Evolutionary conservation across 2,797 vertebrate genomes (phyloP).

Genomic region (Crocidura indochinensis): DNA sequence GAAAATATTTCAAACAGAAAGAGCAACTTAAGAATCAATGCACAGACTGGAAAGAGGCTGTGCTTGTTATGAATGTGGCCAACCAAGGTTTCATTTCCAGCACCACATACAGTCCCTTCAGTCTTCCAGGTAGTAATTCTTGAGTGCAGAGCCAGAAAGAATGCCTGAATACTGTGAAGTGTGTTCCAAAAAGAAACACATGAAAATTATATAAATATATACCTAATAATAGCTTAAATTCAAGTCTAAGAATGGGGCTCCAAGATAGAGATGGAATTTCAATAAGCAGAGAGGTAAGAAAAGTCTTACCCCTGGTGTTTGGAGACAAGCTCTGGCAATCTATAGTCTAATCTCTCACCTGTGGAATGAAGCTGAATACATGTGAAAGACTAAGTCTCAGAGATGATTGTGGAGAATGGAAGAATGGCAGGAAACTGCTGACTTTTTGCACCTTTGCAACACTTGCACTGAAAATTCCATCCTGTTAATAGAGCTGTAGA

Average conservation of each 20-base stretch:
- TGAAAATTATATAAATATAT: background rate
- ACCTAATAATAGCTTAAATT: background rate
- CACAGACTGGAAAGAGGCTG: no score
- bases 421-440: conserved; percentile 59
- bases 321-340: background rate
- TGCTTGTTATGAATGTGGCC: no score
- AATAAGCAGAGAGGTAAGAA: background rate
- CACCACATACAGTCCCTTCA: no score
- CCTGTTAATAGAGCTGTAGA: conserved; percentile 61
- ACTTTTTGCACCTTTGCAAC: conserved; percentile 58
- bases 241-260: background rate
- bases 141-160: no score
- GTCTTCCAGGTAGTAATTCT: no score
- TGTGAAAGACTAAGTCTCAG: conserved; percentile 20
- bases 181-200: no score
- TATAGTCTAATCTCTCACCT: background rate
- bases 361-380: background rate
- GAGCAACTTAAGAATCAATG: background rate
- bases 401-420: conserved; percentile 1
- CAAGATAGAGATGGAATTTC: background rate
- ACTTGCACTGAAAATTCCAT: conserved; percentile 65
- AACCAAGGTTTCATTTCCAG: no score
- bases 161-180: no score
- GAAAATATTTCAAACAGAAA: conserved; percentile 15
- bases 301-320: background rate